Percentiles rank a stretch among this genome's conserved stretches.
These are phyloP conservation scores for Lepidurus arcticus DNA, from an alignment of 1,140 invertebrate genomes.

Conservation along the genomic window DNA sequence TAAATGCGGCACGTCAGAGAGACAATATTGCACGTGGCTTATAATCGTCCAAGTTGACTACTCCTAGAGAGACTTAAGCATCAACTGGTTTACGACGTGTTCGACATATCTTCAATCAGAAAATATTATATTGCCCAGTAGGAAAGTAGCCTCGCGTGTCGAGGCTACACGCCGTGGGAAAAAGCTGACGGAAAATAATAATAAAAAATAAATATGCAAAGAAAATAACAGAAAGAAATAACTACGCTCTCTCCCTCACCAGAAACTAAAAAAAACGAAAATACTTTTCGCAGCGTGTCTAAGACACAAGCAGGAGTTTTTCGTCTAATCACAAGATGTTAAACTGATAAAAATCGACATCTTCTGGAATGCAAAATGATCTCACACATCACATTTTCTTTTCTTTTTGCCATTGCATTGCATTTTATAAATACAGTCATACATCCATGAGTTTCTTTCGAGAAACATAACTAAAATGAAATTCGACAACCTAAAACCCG, in stretches of 20 bases:
- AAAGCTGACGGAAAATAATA: neutral
- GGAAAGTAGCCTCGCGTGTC: slow-evolving; percentile 12
- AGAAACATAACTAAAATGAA: neutral
- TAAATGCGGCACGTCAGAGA: neutral
- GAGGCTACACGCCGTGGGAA: neutral
- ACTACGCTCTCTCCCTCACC: neutral
- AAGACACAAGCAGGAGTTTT: neutral
- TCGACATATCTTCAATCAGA: slow-evolving; percentile 15
- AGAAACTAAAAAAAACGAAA: neutral
- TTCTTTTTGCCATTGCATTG: neutral
- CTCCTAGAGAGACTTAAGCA: slow-evolving; percentile 1
- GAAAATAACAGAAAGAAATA: neutral
- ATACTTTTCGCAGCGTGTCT: neutral
- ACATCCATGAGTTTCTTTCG: neutral
- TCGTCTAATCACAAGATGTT: slow-evolving; percentile 11
- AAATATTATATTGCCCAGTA: slow-evolving; percentile 10
- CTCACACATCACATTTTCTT: neutral
- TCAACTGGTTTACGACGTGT: slow-evolving; percentile 18
- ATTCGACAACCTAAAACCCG: neutral
- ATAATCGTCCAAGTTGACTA: neutral
- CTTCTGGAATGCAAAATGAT: neutral
- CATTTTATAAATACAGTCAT: neutral
- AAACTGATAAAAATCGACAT: slow-evolving; percentile 1
- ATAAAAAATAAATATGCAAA: neutral
- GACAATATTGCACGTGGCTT: slow-evolving; percentile 11